Percentiles rank a stretch among this genome's conserved stretches.
Evolutionary conservation across 1,140 invertebrate species (phyloP).

Genomic region (Caenorhabditis elegans): DNA sequence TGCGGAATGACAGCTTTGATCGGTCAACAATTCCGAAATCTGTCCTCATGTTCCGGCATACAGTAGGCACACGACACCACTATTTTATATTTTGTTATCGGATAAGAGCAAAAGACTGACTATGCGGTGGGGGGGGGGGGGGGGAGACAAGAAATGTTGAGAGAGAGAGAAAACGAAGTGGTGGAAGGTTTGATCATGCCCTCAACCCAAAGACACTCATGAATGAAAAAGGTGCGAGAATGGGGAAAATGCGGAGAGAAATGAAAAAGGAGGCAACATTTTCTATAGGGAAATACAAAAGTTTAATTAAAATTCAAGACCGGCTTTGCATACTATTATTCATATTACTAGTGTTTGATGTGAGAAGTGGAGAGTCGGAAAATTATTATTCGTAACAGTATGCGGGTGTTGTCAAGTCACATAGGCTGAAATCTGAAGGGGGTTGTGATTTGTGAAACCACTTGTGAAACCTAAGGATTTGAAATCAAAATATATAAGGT

Average conservation of each 20-base stretch:
- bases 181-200: not conserved
- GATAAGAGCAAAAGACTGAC: conserved; percentile 31
- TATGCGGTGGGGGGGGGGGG: no score
- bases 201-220: not conserved
- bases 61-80: conserved; percentile 15
- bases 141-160: conserved; percentile 1
- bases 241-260: not conserved
- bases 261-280: not conserved
- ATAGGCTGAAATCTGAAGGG: no score
- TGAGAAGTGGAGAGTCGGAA: not conserved
- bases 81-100: not conserved
- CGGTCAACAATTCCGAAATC: conserved; percentile 31
- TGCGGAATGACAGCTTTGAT: conserved; percentile 21
- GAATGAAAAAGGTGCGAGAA: not conserved
- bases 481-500: no score
- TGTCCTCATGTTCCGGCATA: conserved; percentile 28
- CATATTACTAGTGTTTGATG: conserved; percentile 2
- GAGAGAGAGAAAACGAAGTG: no score
- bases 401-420: no score
- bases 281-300: not conserved
- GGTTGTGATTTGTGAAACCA: no score
- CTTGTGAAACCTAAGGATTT: no score
- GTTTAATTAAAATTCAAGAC: conserved; percentile 29
- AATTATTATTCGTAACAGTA: no score
- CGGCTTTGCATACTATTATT: conserved; percentile 29